Evolutionary conservation across 2,888 invertebrate genomes (phyloP), one percentile per base, ranked within the genome.

Genomic region (Camponotus fellah): DNA sequence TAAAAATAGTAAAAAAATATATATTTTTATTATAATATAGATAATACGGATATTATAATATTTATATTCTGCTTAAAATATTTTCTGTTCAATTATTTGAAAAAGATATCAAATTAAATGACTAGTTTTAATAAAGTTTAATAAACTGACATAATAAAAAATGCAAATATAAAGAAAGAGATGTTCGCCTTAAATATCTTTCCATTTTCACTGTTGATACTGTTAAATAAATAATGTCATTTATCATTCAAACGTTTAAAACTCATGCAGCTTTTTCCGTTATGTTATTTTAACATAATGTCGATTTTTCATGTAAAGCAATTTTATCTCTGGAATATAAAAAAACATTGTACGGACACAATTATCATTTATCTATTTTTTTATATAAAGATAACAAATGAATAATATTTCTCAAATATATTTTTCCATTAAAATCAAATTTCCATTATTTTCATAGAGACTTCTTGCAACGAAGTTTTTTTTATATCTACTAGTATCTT

Each of bases 261-360:
- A 60, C 3, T 46, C 32, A 6, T 49, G 6, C 8, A 46, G 17
- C 46, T 72, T 79, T 60, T 3, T 32, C 21, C 17, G 21, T n/a
- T 46, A n/a, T 49, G 46, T 74, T 79, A 60, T 74, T 46, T 17
- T 17, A 60, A 46, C 74, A n/a, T 37, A 79, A 79, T 58, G 17
- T 58, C 46, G 46, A 72, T 60, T 34, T 79, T 17, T 72, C 37
- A 9, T 17, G 8, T 6, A n/a, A 34, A n/a, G 0, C 3, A 26
- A 43, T 58, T 69, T 77, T 14, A 77, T 77, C 40, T 77, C 6
- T 32, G 12, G 26, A n/a, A 5, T 21, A 17, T 53, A n/a, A 32
- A 8, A 26, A 77, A 56, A 69, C 12, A 32, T 56, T 32, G 14
- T 56, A 9, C 12, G 26, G 40, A 17, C 5, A 14, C 56, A 8